Evolutionary conservation across 2,888 invertebrate species (phyloP), one percentile per base, ranked within the genome.

Genomic region (Pyrocoelia pectoralis): DNA sequence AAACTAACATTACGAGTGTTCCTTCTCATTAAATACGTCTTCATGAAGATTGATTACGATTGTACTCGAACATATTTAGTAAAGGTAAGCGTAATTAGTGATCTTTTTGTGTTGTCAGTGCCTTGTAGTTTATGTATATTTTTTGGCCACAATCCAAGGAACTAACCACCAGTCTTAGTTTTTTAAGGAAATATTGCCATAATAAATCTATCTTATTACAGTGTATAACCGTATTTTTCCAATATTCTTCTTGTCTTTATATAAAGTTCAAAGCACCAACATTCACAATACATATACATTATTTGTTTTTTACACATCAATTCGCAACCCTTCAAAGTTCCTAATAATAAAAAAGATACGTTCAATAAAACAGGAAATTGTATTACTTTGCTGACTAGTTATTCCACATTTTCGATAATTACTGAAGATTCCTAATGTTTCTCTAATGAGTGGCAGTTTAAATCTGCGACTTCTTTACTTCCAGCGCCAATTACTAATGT

Each of bases 41-140:
- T 46, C 15, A 46, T 46, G 46, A 46, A 46, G 46, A 46, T 46
- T 46, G 46, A 46, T 46, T 18, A 17, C 15, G 33, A 33, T n/a
- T 33, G 33, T n/a, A n/a, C 2, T n/a, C 10, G n/a, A 33, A 33
- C 9, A 33, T 33, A 33, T 33, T 33, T 33, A 10, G 33, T 33
- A n/a, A 33, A 33, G 33, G 33, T 33, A 33, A 33, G 33, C 33
- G n/a, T 33, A 33, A 33, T 33, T 33, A 33, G 33, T 33, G n/a
- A 2, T 33, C 10, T 33, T 33, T 33, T 33, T 33, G 33, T 33
- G 2, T 33, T 33, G 33, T 33, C 33, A 33, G n/a, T n/a, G 33
- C 8, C n/a, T 46, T 46, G 1, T 14, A 5, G 46, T 17, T 15
- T 9, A n/a, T 41, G 41, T 41, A 12, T 41, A 41, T 41, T 15